Percentiles rank a stretch among this genome's conserved stretches.
Evolutionary conservation across 2,888 invertebrate species (phyloP).

Genomic region (Lasioglossum marginatum): DNA sequence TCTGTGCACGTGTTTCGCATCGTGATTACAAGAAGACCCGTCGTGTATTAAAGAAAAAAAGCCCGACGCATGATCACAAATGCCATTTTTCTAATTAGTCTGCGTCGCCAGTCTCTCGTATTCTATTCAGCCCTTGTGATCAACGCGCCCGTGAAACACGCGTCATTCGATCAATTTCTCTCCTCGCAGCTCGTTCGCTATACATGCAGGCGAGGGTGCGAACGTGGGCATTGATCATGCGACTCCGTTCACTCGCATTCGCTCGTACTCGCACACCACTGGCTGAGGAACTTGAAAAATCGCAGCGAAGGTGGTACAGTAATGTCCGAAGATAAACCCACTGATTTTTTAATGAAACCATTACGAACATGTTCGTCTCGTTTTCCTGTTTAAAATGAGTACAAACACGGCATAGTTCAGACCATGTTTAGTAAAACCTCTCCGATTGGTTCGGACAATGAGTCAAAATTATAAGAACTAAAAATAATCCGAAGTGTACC

Average conservation of each 20-base stretch:
- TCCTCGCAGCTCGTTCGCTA: not conserved
- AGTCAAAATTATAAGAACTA: not conserved
- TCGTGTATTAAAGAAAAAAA: conserved; percentile 20
- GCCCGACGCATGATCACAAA: conserved; percentile 42
- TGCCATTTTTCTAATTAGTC: conserved; percentile 42
- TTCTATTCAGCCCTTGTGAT: not conserved
- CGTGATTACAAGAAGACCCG: conserved; percentile 45
- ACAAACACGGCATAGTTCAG: not conserved
- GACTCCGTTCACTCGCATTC: not conserved
- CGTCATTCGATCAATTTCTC: conserved; percentile 15
- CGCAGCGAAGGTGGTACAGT: conserved; percentile 72
- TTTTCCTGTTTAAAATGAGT: not conserved
- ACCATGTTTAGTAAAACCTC: not conserved
- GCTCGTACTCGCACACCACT: conserved; percentile 14
- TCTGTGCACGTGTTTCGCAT: not conserved
- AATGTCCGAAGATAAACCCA: not conserved
- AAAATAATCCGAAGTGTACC: not conserved
- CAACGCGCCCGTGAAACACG: conserved; percentile 7
- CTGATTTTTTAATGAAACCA: not conserved
- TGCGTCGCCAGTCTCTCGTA: conserved; percentile 11
- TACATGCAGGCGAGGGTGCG: not conserved
- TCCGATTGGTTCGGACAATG: not conserved
- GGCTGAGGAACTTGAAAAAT: conserved; percentile 67
- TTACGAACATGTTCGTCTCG: not conserved
- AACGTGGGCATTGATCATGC: not conserved